Conservation (phyloP, 2,888 invertebrate genomes). For the Myopa tessellatipennis region DNA sequence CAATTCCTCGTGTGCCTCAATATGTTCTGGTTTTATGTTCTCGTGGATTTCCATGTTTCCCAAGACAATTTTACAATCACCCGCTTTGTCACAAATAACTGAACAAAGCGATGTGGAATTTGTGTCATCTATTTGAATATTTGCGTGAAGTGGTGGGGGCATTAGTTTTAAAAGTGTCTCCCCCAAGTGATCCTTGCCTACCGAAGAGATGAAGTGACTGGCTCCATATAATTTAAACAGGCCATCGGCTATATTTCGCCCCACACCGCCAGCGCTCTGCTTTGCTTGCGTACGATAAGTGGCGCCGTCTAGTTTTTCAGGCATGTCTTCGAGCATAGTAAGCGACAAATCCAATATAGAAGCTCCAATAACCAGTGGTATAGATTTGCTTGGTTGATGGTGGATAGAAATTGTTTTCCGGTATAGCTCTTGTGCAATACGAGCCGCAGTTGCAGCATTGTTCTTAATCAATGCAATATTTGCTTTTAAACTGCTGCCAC, state of each 20-base stretch:
- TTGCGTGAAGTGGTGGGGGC: constrained; percentile 60
- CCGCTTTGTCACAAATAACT: constrained; percentile 77
- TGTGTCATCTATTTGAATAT: constrained; percentile 58
- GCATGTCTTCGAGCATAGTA: constrained; percentile 73
- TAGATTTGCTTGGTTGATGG: background rate
- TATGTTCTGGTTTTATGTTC: constrained; percentile 76
- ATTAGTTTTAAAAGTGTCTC: constrained; percentile 63
- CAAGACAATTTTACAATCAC: constrained; percentile 83
- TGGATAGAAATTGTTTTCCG: background rate
- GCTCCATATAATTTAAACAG: constrained; percentile 77
- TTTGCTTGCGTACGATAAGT: constrained; percentile 77
- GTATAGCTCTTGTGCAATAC: constrained; percentile 75
- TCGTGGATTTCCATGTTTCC: constrained; percentile 87
- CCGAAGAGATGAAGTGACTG: constrained; percentile 78
- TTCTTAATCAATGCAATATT: constrained; percentile 94
- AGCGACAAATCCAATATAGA: constrained; percentile 81
- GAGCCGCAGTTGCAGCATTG: constrained; percentile 86
- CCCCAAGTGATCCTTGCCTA: constrained; percentile 78
- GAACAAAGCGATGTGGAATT: constrained; percentile 79
- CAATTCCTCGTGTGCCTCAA: constrained; percentile 72
- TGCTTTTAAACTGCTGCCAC: constrained; percentile 83
- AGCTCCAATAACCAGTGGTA: constrained; percentile 79
- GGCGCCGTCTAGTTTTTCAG: constrained; percentile 78
- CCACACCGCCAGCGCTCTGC: constrained; percentile 88
- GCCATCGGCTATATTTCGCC: constrained; percentile 90